phyloP scores from a whole-genome alignment of 2,888 invertebrate genomes.

The Cacoxenus indagator region DNA sequence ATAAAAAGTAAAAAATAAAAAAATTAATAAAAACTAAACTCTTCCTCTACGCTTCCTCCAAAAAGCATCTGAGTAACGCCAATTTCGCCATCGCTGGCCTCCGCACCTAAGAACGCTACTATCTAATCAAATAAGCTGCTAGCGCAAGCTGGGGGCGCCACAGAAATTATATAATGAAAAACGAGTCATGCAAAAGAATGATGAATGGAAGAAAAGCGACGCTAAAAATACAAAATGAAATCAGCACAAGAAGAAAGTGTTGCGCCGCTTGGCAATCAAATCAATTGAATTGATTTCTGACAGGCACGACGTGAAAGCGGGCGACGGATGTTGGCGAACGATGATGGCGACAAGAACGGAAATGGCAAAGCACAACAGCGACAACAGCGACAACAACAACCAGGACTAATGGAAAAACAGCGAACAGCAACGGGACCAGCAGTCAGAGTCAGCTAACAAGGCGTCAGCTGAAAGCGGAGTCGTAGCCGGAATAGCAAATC shows the following conservation, averaged over 20 bases:
- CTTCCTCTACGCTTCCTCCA: neutral
- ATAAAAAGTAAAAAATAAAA: neutral
- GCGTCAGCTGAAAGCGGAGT: too few relatives aligned
- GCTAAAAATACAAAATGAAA: neutral
- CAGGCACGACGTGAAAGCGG: neutral
- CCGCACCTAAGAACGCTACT: neutral
- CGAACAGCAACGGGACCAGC: neutral
- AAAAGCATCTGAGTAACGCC: neutral
- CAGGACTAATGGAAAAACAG: neutral
- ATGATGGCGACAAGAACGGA: neutral
- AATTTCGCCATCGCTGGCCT: neutral
- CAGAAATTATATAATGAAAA: slow-evolving; percentile 17
- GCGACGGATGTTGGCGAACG: neutral
- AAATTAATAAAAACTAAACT: neutral
- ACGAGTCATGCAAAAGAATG: neutral
- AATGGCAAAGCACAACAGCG: neutral
- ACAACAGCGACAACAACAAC: neutral
- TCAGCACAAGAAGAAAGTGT: neutral
- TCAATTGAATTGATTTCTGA: slow-evolving; percentile 9
- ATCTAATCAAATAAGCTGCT: neutral
- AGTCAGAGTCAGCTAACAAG: too few relatives aligned
- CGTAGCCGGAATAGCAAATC: neutral
- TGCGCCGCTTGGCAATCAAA: slow-evolving; percentile 4
- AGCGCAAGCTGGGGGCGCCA: neutral
- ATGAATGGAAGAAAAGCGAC: neutral